Base-by-base conservation (phyloP, 2,888 invertebrate genomes). In the Polydrusus cervinus region DNA sequence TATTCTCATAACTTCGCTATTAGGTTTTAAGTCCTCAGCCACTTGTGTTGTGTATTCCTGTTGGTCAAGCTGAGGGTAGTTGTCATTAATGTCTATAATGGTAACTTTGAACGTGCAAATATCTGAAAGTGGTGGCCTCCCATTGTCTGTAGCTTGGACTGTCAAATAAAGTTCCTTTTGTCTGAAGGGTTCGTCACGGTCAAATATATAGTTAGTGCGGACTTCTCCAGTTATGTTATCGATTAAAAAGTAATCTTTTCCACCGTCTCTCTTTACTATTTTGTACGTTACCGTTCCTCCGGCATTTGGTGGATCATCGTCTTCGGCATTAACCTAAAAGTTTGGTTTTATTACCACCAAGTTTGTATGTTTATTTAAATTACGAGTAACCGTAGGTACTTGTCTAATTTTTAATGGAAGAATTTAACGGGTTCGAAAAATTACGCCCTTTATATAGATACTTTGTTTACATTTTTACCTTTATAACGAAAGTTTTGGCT, bases 31-130 rank as follows among this genome's bases (percentile, higher is more conserved):
- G 87, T 96, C 96, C 89, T 94, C 94, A 69, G 95, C 94, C 80
- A 96, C 94, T 77, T 94, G 93, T 87, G 95, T 95, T 84, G 87
- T 89, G 86, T 91, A 93, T 82, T 86, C 90, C 92, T 71, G 55
- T 92, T 93, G 93, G 86, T 95, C 94, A 88, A 94, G 94, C 80
- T 92, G 91, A 5, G 95, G 95, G 14, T 88, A 89, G 85, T 98
- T 98, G 87, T 99, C 98, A 88, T 99, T 99, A 84, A 96, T 92
- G 87, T 98, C 98, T 83, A 92, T 92, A 79, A 98, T 94, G 78
- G 93, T 92, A 70, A 97, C 95, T 89, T 94, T 95, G 86, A 98
- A 95, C 6, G 97, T 97, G 87, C 98, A 98, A 70, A 96, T 95
- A 83, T 97, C 97, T 81, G 96, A 96, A 67, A 98, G 89, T 61